These are phyloP conservation scores for Apodemus sylvaticus DNA, from an alignment of 2,113 vertebrate genomes.

Conservation along the genomic window DNA sequence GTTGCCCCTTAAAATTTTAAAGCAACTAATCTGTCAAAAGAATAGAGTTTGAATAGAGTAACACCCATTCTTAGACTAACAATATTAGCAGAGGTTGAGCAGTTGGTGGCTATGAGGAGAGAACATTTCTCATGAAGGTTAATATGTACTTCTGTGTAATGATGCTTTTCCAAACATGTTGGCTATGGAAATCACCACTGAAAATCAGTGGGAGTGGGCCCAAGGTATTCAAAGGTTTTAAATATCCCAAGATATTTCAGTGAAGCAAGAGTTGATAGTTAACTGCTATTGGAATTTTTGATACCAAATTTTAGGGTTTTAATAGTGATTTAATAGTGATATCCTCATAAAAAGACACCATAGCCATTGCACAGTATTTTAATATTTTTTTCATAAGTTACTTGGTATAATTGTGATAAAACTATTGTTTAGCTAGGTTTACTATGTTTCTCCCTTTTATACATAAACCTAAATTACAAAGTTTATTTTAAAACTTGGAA, in stretches of 20 bases:
- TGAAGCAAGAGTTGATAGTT: not conserved
- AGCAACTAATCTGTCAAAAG: not conserved
- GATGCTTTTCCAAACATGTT: not conserved
- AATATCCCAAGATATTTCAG: conserved; percentile 1
- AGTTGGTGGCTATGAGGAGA: not conserved
- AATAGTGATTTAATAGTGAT: not conserved
- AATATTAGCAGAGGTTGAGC: not conserved
- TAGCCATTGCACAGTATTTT: not conserved
- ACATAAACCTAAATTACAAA: not conserved
- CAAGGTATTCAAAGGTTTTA: not conserved
- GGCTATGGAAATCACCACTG: not conserved
- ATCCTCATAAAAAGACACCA: not conserved
- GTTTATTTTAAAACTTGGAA: not conserved
- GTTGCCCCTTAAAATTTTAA: conserved; percentile 45
- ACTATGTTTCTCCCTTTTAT: not conserved
- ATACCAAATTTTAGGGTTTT: not conserved
- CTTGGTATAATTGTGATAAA: not conserved
- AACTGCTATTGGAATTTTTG: not conserved
- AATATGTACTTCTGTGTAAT: not conserved
- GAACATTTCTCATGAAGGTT: not conserved
- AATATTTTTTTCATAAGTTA: not conserved
- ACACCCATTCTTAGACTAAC: not conserved
- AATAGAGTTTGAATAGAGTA: conserved; percentile 23
- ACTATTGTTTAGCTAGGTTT: not conserved
- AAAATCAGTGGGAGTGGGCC: not conserved